These are phyloP conservation scores for Opisthograptis luteolata DNA, from an alignment of 2,888 invertebrate species.

Conservation along the genomic window DNA sequence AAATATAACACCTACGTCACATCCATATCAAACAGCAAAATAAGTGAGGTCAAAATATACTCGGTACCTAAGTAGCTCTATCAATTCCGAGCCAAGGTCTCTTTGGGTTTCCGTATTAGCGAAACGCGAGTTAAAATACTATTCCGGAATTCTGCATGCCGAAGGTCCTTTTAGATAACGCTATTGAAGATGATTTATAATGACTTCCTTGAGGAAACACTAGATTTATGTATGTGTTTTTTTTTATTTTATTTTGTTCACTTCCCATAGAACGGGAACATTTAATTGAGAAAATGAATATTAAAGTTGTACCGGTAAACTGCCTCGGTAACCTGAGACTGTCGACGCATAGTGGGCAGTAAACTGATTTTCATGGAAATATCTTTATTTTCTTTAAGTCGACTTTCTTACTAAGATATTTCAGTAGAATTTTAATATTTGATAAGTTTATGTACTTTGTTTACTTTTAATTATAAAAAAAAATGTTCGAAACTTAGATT, in stretches of 20 bases:
- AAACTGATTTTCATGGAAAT: no score
- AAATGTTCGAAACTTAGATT: no score
- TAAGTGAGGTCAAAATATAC: constrained; percentile 19
- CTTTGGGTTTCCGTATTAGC: constrained; percentile 34
- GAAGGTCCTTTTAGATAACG: constrained; percentile 55
- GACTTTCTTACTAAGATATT: no score
- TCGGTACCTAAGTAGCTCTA: constrained; percentile 21
- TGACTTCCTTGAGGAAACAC: constrained; percentile 67
- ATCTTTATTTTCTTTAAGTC: no score
- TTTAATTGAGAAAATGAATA: no score
- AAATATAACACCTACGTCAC: constrained; percentile 7
- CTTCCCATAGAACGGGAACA: no score
- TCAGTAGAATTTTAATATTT: no score
- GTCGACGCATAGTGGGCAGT: no score
- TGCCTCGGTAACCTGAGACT: no score
- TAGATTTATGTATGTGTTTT: not conserved
- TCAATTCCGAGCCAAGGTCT: constrained; percentile 27
- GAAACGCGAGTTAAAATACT: constrained; percentile 31
- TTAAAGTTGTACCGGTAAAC: no score
- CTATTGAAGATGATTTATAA: constrained; percentile 71
- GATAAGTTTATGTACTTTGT: no score
- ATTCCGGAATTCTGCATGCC: constrained; percentile 71
- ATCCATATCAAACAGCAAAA: constrained; percentile 10
- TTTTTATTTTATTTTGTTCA: not conserved
- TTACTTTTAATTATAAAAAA: no score